Conservation (phyloP, 2,113 vertebrate genomes). For the Rhinolophus sinicus region DNA sequence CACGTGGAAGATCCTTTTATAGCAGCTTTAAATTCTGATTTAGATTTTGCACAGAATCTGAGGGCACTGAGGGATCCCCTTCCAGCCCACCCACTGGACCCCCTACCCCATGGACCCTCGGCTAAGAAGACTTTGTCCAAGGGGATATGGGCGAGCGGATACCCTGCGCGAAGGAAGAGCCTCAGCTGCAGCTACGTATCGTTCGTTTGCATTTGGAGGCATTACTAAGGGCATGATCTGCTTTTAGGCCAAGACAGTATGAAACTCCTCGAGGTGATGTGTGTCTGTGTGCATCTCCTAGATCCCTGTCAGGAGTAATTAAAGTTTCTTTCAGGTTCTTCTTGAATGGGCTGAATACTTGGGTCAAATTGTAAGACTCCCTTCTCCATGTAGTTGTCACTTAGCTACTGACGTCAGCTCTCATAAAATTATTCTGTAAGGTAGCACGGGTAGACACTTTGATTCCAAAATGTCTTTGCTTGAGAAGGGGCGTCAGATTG, state of each 20-base stretch:
- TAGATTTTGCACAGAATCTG: constrained; percentile 2
- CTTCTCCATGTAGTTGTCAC: not conserved
- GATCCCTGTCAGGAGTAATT: not conserved
- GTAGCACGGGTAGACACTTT: not conserved
- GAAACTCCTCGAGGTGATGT: not conserved
- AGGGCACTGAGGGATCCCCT: not conserved
- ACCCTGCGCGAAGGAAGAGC: not conserved
- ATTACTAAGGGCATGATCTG: not conserved
- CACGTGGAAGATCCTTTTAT: not conserved
- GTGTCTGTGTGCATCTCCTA: not conserved
- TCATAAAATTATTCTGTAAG: not conserved
- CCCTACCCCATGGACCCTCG: not conserved
- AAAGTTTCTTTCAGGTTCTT: not conserved
- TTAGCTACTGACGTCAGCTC: not conserved
- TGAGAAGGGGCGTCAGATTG: not conserved
- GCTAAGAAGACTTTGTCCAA: not conserved
- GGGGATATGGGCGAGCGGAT: not conserved
- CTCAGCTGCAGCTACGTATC: not conserved
- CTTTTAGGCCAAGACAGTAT: not conserved
- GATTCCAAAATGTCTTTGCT: not conserved
- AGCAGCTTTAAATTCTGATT: not conserved
- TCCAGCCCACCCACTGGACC: not conserved
- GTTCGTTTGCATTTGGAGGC: not conserved
- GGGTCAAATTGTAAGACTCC: not conserved
- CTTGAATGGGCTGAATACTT: not conserved